Evolutionary conservation across 2,888 invertebrate genomes (phyloP).

Genomic region (Drosophila monieri): DNA sequence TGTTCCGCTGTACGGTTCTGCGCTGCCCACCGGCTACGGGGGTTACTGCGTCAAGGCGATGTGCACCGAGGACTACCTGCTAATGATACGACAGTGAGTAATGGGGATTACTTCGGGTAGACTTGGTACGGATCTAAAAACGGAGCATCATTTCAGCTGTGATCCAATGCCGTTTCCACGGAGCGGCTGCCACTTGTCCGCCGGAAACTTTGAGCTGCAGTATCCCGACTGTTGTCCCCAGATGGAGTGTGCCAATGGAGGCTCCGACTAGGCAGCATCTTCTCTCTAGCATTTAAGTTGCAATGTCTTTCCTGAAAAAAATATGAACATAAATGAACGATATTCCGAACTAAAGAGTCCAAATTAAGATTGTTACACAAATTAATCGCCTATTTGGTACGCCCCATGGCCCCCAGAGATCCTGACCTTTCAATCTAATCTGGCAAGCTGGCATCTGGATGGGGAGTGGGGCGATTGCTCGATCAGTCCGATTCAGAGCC

Average conservation of each 20-base stretch:
- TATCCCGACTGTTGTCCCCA: slow-evolving; percentile 68
- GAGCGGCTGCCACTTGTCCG: slow-evolving; percentile 51
- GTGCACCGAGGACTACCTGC: slow-evolving; percentile 74
- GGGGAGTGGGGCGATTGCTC: background rate
- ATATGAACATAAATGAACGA: background rate
- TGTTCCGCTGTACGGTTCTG: slow-evolving; percentile 57
- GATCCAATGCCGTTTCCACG: slow-evolving; percentile 42
- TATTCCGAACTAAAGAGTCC: background rate
- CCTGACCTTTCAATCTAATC: slow-evolving; percentile 31
- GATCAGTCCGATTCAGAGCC: slow-evolving; percentile 19
- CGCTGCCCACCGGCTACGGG: slow-evolving; percentile 55
- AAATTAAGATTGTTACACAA: background rate
- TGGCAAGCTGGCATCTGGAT: slow-evolving; percentile 8
- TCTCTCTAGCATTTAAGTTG: too few species aligned
- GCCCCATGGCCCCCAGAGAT: slow-evolving; percentile 5
- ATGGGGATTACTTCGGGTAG: background rate
- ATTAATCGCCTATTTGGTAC: slow-evolving; percentile 25
- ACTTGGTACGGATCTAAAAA: background rate
- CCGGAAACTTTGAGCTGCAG: slow-evolving; percentile 58
- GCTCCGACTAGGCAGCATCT: background rate
- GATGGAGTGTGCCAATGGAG: slow-evolving; percentile 34
- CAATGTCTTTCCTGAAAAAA: background rate
- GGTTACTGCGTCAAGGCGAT: slow-evolving; percentile 59
- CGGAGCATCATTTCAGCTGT: slow-evolving; percentile 51
- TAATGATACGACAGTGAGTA: slow-evolving; percentile 75